Evolutionary conservation across 2,113 vertebrate species (phyloP), one percentile per base, ranked within the genome.

Genomic region (Periophthalmodon schlosseri): DNA sequence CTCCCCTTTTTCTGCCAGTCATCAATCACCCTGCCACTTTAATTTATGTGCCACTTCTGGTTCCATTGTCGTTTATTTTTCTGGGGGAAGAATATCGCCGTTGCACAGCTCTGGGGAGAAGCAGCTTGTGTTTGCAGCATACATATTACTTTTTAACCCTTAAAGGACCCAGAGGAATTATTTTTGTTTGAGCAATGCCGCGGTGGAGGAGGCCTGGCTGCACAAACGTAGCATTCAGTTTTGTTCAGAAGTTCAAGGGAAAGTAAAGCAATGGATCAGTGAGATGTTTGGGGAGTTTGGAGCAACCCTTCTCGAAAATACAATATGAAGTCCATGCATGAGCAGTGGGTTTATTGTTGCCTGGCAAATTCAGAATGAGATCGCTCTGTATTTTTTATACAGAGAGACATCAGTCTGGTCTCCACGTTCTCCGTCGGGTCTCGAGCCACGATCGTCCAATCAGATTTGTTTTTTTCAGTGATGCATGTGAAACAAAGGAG

Each of bases 11-110:
- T 94, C 90, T 92, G 77, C 83, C 79, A 87, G 90, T 94, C 96
- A 96, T 98, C 96, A 95, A 95, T 99, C 96, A 97, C 92, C 7
- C 94, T 96, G 96, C 95, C 95, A 95, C 93, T 95, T 95, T 97
- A 96, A 97, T 96, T 96, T 95, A 97, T 95, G 95, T 94, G 93
- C 94, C 94, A 95, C 95, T 96, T 95, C 96, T 97, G 95, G 94
- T 96, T 96, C 94, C 94, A 95, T 95, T 95, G 95, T 95, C 93
- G 90, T 95, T 96, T 95, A 94, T 96, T 95, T 96, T 95, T 93
- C 63, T 93, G 94, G 66, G 93, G 80, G 61, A 90, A 76, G 91
- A 93, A 76, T 94, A 92, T 94, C 71, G 67, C 88, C 88, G 90
- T 93, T 94, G 95, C 95, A 93, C 95, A 95, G 81, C 94, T 94